Conservation (phyloP, 2,888 invertebrate species). For the Chymomyza fuscimana region DNA sequence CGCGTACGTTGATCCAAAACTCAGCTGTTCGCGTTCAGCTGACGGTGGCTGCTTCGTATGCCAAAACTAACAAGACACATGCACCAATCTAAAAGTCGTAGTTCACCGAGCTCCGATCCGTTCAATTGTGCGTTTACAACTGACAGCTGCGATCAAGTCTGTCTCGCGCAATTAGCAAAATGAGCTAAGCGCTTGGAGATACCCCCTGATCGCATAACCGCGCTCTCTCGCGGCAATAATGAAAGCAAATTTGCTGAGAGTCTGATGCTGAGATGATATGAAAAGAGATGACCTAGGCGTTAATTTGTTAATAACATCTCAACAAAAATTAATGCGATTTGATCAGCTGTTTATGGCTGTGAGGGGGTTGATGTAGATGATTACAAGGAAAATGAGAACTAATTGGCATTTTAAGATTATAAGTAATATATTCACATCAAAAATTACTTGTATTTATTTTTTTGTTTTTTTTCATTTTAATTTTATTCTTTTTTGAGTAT, state of each 20-base stretch:
- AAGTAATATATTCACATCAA: too few relatives aligned
- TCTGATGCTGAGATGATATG: slow-evolving; percentile 9
- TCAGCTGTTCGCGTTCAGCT: neutral
- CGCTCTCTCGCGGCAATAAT: slow-evolving; percentile 14
- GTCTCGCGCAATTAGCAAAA: slow-evolving; percentile 4
- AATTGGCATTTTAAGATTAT: too few relatives aligned
- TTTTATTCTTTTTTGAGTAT: too few relatives aligned
- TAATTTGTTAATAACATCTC: slow-evolving; percentile 43
- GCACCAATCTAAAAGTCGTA: neutral
- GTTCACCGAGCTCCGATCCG: slow-evolving; percentile 37
- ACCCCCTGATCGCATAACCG: too few relatives aligned
- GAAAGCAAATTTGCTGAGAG: slow-evolving; percentile 15
- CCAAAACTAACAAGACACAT: neutral
- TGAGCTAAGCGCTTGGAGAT: neutral
- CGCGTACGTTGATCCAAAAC: slow-evolving; percentile 38
- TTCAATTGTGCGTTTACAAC: slow-evolving; percentile 62
- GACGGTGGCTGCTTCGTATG: neutral
- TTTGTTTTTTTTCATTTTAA: too few relatives aligned
- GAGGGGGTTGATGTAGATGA: neutral
- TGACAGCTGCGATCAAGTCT: slow-evolving; percentile 39
- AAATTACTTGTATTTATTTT: too few relatives aligned
- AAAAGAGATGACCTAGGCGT: slow-evolving; percentile 18
- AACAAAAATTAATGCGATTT: slow-evolving; percentile 14
- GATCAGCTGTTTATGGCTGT: neutral
- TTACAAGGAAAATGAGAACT: too few relatives aligned